Evolutionary conservation across 2,888 invertebrate genomes (phyloP), one percentile per base, ranked within the genome.

Genomic region (Alcis repandata): DNA sequence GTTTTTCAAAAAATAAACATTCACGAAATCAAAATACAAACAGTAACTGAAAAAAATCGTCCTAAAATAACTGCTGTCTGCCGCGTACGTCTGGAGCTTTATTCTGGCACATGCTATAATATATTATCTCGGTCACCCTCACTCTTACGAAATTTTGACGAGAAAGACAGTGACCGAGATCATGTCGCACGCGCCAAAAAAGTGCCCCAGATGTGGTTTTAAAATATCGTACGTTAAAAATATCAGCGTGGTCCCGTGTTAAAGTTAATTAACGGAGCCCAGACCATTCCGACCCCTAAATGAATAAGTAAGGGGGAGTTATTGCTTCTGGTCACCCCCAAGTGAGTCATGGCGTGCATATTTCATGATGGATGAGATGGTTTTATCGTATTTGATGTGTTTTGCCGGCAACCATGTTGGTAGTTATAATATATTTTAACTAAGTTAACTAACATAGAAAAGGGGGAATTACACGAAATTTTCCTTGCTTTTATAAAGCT

Each of bases 241-340:
- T 60, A 65, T 54, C 54, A 11, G 6, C 54, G 54, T 17, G 48
- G 33, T 19, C 38, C 75, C 54, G 73, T 73, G 75, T 80, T 85
- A 84, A 85, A 85, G 74, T 80, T 86, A 85, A 85, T 85, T 83
- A 82, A 48, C 64, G 75, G 76, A 74, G 79, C 80, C 82, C 80
- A 85, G 84, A 83, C 76, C 79, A 73, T 59, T 57, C 53, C 41
- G 61, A 71, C 77, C 79, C 78, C 70, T 71, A 70, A 72, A 72
- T 65, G 70, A 72, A 76, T 75, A 79, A 78, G 76, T 76, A 71
- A 85, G 86, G 84, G 79, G 79, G 68, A 76, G 74, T 77, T 82
- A 79, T 80, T 83, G 78, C 75, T 77, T 76, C 74, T 74, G 79
- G 76, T 73, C 76, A 77, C 77, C 82, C 82, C 76, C 59, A 46